Evolutionary conservation across 2,888 invertebrate species (phyloP).

Genomic region (Cosmia trapezina): DNA sequence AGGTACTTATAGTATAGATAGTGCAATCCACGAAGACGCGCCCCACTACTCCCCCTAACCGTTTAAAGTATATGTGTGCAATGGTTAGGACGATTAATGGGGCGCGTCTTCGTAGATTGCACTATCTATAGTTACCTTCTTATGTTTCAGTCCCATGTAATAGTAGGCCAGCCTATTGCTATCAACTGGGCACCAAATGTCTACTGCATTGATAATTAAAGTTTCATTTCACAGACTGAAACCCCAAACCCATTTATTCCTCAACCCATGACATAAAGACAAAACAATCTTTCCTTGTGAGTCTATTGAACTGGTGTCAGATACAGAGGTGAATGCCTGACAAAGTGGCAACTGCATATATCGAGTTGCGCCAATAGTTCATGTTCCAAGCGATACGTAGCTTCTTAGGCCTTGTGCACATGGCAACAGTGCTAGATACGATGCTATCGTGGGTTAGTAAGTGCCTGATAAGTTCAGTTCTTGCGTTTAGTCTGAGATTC

Average conservation of each 20-base stretch:
- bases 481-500: neutral
- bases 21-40: no score
- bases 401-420: constrained; percentile 13
- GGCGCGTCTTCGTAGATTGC: no score
- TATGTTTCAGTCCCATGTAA: neutral
- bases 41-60: no score
- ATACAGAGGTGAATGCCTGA: constrained; percentile 47
- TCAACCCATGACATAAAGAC: constrained; percentile 19
- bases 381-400: constrained; percentile 21
- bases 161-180: neutral
- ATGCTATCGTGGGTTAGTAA: neutral
- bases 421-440: neutral
- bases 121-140: no score
- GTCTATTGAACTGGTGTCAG: constrained; percentile 48
- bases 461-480: neutral
- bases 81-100: no score
- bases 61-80: no score
- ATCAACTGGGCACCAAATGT: neutral
- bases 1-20: no score
- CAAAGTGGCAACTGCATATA: constrained; percentile 39
- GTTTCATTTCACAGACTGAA: constrained; percentile 1
- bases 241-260: neutral
- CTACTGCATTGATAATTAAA: neutral
- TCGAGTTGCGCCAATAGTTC: constrained; percentile 33
- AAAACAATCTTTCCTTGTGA: constrained; percentile 9